Base-by-base conservation (phyloP, 2,113 vertebrate genomes). In the Pelvicachromis taeniatus region DNA sequence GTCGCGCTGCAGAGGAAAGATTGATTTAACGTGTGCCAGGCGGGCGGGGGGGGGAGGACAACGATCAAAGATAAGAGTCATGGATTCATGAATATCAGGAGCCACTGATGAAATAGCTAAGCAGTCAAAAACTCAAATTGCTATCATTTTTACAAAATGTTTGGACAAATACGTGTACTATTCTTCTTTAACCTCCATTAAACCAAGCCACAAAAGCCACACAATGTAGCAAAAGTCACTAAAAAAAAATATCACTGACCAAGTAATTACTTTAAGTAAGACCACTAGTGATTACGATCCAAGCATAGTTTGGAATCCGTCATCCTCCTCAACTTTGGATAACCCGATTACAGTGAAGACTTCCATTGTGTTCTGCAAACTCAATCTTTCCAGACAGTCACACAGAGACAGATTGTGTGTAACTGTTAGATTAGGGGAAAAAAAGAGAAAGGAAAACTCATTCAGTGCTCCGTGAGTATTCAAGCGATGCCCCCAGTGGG, bases 371-470 rank as follows among this genome's bases (percentile, higher is more conserved):
- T 87, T 77, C 77, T 59, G 21, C 40, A 89, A 80, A 78, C 86
- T 92, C 90, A 90, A 35, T 92, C 77, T 93, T 94, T 94, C 91
- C 91, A 91, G 58, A 88, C 78, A 75, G 79, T 83, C 75, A 85
- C 52, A 92, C 89, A 93, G 89, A 93, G 89, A 87, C 70, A 89
- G 82, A 93, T 84, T 94, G 89, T 95, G 84, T 85, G 50, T 79
- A 86, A 88, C 82, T 90, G 75, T 81, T 87, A 82, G 85, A 63
- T 80, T 81, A 87, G 73, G 78, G 59, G 70, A 79, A 19, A 87
- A 50, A 70, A 68, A 58, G 26, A 73, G 63, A 80, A 86, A 70
- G 82, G 53, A 83, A 73, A 87, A 83, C 78, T 70, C 42, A 61
- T 73, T 45, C 77, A 90, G 77, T 11, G 10, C 56, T 80, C 77